Conservation (phyloP, 2,113 vertebrate genomes). For the Caracal caracal region DNA sequence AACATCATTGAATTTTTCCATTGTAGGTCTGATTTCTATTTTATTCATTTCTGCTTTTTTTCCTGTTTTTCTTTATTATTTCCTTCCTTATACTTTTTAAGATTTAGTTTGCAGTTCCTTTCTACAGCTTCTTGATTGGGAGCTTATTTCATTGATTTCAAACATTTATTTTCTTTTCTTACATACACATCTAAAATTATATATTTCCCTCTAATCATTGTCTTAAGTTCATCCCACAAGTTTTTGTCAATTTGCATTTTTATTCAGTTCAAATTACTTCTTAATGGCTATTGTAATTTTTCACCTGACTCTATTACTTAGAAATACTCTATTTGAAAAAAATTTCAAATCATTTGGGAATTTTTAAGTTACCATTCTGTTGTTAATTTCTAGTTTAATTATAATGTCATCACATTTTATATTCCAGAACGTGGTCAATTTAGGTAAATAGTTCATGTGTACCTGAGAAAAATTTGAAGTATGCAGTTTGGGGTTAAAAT, state of each 20-base stretch:
- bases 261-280: slow-evolving; percentile 9
- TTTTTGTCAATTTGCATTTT: slow-evolving; percentile 4
- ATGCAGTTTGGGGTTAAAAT: not conserved
- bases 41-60: not conserved
- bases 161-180: not conserved
- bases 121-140: not conserved
- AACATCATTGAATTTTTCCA: not conserved
- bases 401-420: not conserved
- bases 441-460: not conserved
- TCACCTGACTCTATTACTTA: not conserved
- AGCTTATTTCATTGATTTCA: not conserved
- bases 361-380: not conserved
- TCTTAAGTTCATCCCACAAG: not conserved
- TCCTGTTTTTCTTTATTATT: not conserved
- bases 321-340: not conserved
- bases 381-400: slow-evolving; percentile 6
- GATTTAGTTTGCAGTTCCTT: not conserved
- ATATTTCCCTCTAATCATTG: not conserved
- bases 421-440: not conserved
- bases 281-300: not conserved
- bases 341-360: not conserved
- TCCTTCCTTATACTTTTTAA: not conserved
- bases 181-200: not conserved
- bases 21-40: not conserved
- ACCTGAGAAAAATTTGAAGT: not conserved